These are phyloP conservation scores for Augochlora pura DNA, from an alignment of 1,140 invertebrate species.

Conservation along the genomic window DNA sequence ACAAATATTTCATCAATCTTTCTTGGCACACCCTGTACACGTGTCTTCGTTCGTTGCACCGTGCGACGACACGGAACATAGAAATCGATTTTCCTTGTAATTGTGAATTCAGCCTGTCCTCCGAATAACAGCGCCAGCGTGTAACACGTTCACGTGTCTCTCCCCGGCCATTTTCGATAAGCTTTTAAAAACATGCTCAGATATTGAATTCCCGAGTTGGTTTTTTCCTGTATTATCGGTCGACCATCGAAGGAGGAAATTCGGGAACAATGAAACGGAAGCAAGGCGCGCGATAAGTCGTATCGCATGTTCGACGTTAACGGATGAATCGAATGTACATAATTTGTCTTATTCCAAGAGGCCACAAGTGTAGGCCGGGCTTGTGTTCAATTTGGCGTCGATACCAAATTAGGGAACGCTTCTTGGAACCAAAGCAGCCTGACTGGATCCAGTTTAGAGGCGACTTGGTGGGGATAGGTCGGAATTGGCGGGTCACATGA, in stretches of 20 bases:
- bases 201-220: too few relatives aligned
- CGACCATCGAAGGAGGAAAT: neutral
- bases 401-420: neutral
- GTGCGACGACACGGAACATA: too few relatives aligned
- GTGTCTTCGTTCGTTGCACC: conserved; percentile 30
- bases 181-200: neutral
- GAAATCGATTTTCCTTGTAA: conserved; percentile 12
- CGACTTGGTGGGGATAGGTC: neutral
- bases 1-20: neutral
- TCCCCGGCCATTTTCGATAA: neutral
- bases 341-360: too few relatives aligned
- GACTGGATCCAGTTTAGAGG: neutral
- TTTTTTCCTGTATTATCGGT: neutral
- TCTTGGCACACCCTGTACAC: neutral
- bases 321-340: neutral
- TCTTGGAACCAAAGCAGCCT: conserved; percentile 5
- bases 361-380: too few relatives aligned
- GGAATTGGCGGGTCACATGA: neutral
- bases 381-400: neutral
- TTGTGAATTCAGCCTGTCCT: neutral
- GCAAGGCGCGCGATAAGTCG: neutral
- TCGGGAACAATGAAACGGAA: too few relatives aligned
- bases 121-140: too few relatives aligned
- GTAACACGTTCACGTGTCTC: neutral
- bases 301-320: neutral